Percentiles rank a stretch among this genome's conserved stretches.
phyloP scores from a whole-genome alignment of 2,888 invertebrate genomes.

The Drosophila eohydei region DNA sequence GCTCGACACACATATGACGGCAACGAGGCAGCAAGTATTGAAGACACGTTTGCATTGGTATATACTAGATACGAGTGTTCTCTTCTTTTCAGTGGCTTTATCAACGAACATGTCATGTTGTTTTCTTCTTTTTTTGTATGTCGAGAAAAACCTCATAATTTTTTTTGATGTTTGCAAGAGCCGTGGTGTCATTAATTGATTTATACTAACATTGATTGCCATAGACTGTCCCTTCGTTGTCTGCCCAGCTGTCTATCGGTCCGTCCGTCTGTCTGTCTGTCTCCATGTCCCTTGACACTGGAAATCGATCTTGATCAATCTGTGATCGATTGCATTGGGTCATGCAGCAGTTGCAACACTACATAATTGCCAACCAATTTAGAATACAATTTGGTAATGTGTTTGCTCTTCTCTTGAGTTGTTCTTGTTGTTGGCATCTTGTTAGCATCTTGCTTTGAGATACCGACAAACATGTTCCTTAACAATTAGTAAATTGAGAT shows the following conservation, averaged over 20 bases:
- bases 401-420: slow-evolving; percentile 46
- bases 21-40: slow-evolving; percentile 23
- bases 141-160: slow-evolving; percentile 64
- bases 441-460: slow-evolving; percentile 23
- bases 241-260: neutral
- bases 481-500: slow-evolving; percentile 49
- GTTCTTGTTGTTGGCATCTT: slow-evolving; percentile 24
- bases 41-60: slow-evolving; percentile 53
- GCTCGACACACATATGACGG: slow-evolving; percentile 47
- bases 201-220: slow-evolving; percentile 64
- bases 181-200: slow-evolving; percentile 73
- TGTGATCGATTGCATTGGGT: slow-evolving; percentile 12
- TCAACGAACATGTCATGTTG: slow-evolving; percentile 50
- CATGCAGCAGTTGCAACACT: slow-evolving; percentile 17
- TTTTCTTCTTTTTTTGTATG: slow-evolving; percentile 27
- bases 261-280: neutral
- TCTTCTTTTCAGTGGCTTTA: slow-evolving; percentile 44
- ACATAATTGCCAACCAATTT: slow-evolving; percentile 56
- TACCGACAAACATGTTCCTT: slow-evolving; percentile 40
- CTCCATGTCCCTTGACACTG: slow-evolving; percentile 7
- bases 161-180: slow-evolving; percentile 77
- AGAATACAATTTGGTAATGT: slow-evolving; percentile 59
- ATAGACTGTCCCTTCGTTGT: slow-evolving; percentile 14
- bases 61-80: slow-evolving; percentile 1
- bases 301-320: slow-evolving; percentile 28